Percentiles rank a stretch among this genome's conserved stretches.
Conservation (phyloP, 2,888 invertebrate genomes). For the Urechis unicinctus region DNA sequence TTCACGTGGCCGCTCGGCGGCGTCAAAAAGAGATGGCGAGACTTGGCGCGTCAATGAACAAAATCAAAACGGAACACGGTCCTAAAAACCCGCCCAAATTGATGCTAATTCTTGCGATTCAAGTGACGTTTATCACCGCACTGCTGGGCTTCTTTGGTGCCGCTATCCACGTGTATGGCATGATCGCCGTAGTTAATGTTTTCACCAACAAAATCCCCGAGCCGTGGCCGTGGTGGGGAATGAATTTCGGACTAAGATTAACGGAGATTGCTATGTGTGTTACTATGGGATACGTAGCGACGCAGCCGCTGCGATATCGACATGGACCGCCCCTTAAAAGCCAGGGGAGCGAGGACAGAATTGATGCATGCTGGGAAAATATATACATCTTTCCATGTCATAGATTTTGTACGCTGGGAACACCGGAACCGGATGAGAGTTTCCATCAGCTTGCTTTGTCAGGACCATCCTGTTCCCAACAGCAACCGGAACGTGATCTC, state of each 20-base stretch:
- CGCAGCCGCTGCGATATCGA: conserved; percentile 54
- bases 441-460: not conserved
- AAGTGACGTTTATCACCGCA: conserved; percentile 81
- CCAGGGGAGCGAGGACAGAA: not conserved
- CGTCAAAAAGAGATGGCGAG: conserved; percentile 22
- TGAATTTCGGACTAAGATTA: conserved; percentile 76
- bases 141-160: conserved; percentile 77
- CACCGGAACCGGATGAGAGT: conserved; percentile 55
- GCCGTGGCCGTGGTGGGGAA: conserved; percentile 85
- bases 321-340: not conserved
- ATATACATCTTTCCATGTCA: conserved; percentile 13
- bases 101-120: conserved; percentile 74
- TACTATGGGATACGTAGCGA: conserved; percentile 76
- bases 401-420: conserved; percentile 7
- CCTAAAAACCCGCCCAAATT: conserved; percentile 49
- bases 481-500: not conserved
- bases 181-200: conserved; percentile 59
- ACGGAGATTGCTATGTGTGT: conserved; percentile 83
- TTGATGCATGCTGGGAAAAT: not conserved
- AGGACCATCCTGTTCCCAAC: not conserved
- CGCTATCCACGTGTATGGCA: conserved; percentile 75
- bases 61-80: conserved; percentile 40
- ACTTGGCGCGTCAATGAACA: conserved; percentile 20
- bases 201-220: conserved; percentile 47
- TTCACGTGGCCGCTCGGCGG: conserved; percentile 38